Percentiles rank a stretch among this genome's conserved stretches.
Evolutionary conservation across 2,113 vertebrate species (phyloP).

Genomic region (Hoplias malabaricus): DNA sequence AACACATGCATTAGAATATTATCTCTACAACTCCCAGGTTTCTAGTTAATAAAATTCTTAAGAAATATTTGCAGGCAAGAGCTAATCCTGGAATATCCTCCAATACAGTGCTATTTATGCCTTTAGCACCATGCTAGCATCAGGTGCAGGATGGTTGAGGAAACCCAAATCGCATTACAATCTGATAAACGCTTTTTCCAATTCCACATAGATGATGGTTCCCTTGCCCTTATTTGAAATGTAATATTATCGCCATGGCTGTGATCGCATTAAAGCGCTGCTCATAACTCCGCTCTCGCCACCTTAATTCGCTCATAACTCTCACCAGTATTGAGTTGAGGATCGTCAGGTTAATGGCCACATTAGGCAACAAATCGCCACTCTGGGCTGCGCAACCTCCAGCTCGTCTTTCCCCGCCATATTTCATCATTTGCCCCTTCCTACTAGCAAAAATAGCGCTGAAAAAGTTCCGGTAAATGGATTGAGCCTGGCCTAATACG

Average conservation of each 20-base stretch:
- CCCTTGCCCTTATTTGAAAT: constrained; percentile 41
- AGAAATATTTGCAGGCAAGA: not conserved
- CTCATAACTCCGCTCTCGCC: constrained; percentile 57
- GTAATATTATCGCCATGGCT: constrained; percentile 52
- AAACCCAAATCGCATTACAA: constrained; percentile 28
- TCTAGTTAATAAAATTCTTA: not conserved
- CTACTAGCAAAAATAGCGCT: constrained; percentile 58
- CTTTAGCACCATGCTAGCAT: not conserved
- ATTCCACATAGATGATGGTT: constrained; percentile 37
- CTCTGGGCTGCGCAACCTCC: constrained; percentile 59
- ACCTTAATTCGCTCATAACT: constrained; percentile 72
- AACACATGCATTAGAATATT: not conserved
- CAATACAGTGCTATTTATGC: not conserved
- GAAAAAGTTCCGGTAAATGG: constrained; percentile 64
- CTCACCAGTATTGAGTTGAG: constrained; percentile 68
- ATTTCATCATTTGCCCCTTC: constrained; percentile 71
- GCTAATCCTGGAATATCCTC: not conserved
- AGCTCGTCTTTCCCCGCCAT: constrained; percentile 57
- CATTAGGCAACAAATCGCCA: constrained; percentile 73
- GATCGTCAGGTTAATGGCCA: constrained; percentile 76
- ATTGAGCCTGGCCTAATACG: constrained; percentile 63
- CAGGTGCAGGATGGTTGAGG: not conserved
- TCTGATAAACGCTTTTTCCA: constrained; percentile 33
- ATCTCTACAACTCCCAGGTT: not conserved
- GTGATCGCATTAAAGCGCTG: constrained; percentile 51